Percentiles rank a stretch among this genome's conserved stretches.
phyloP scores from a whole-genome alignment of 2,888 invertebrate genomes.

The Cryptocephalus moraei region DNA sequence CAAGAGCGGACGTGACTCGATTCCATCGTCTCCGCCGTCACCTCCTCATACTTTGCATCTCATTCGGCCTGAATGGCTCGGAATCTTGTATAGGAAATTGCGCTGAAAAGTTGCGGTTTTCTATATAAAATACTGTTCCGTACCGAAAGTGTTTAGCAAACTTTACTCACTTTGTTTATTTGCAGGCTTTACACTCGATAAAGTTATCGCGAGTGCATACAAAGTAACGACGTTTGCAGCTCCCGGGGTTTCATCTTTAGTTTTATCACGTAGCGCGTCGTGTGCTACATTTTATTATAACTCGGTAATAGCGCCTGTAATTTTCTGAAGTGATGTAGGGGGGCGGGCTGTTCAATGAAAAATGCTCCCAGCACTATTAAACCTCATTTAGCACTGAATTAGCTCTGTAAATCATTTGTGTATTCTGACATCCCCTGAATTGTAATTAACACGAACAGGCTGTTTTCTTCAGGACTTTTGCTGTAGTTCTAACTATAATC shows the following conservation, averaged over 20 bases:
- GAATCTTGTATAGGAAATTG: conserved; percentile 10
- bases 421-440: too few relatives aligned
- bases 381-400: too few relatives aligned
- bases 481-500: too few relatives aligned
- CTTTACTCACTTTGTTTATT: conserved; percentile 18
- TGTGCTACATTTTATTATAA: too few relatives aligned
- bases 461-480: too few relatives aligned
- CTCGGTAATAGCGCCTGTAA: too few relatives aligned
- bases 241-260: conserved; percentile 5
- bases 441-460: too few relatives aligned
- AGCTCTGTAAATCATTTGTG: too few relatives aligned
- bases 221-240: conserved; percentile 12
- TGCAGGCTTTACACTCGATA: conserved; percentile 15
- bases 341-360: too few relatives aligned
- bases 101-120: conserved; percentile 15
- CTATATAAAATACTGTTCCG: conserved; percentile 13
- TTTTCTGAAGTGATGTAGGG: too few relatives aligned
- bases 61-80: conserved; percentile 5
- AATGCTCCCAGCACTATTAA: too few relatives aligned
- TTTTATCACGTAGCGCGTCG: conserved; percentile 2
- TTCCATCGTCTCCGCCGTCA: conserved; percentile 5
- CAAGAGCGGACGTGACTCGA: conserved; percentile 16
- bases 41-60: conserved; percentile 15
- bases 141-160: conserved; percentile 15
- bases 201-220: conserved; percentile 15